Base-by-base conservation (phyloP, 2,113 vertebrate genomes). In the Eclectus roratus region DNA sequence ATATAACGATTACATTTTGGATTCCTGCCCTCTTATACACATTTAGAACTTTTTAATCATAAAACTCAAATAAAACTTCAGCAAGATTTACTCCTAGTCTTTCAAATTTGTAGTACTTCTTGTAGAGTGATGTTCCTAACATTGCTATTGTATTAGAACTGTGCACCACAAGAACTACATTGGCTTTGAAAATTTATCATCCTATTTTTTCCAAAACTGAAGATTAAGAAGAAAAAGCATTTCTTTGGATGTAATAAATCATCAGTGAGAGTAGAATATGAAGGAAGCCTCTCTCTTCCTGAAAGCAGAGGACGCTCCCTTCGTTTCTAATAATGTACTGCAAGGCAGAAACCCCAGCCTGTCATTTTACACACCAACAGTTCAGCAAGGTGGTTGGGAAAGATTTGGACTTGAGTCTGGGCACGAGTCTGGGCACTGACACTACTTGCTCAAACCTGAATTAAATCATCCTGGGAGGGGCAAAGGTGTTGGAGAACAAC, bases 391-490 rank as follows among this genome's bases (percentile, higher is more conserved):
- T 27, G 14, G 33, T 44, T 88, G 76, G 80, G 76, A 88, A 91
- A 41, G 37, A 53, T 46, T 78, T 77, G 43, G 68, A 70, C 60
- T 47, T 3, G 25, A 69, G 71, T 85, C 68, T 87, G 69, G 94
- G 83, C 68, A 91, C 14, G 78, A 94, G 56, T 73, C 21, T 85
- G 37, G 71, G 89, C 53, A 72, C 50, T 25, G 58, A 61, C 63
- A 80, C 27, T 60, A 65, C 85, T 80, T 90, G 88, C 82, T 94
- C 33, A 83, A 73, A 90, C 88, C 43, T 80, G 82, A 96, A 80
- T n/a, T 70, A 88, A 74, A 43, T 58, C 81, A 73, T 58, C 37
- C 55, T 47, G 50, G 79, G 91, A 96, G 64, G 55, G 46, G 71
- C 58, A 93, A 85, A 93, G 58, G 37, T 2, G 0, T 56, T 1